Conservation (phyloP, 1,140 invertebrate species). For the Drosophila pseudoobscura region DNA sequence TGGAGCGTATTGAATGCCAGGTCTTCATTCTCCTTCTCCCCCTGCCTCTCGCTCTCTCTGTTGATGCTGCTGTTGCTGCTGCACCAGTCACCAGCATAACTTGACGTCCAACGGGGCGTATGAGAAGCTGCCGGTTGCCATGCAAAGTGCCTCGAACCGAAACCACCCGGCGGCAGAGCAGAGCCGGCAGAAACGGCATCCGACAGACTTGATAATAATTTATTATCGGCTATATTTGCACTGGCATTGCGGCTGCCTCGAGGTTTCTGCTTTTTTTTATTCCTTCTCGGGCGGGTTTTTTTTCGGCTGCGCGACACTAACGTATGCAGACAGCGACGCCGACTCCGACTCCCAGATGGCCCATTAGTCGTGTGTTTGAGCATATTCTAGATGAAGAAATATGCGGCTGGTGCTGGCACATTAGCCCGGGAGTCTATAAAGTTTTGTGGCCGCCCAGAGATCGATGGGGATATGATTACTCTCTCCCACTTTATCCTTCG, state of each 20-base stretch:
- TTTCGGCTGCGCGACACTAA: constrained; percentile 42
- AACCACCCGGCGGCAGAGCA: constrained; percentile 4
- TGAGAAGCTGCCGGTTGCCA: constrained; percentile 65
- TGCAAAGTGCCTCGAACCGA: constrained; percentile 49
- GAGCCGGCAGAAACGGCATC: not conserved
- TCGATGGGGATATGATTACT: constrained; percentile 6
- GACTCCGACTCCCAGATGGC: constrained; percentile 68
- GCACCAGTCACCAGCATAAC: constrained; percentile 40
- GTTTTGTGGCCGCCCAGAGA: constrained; percentile 9
- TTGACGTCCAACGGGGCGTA: constrained; percentile 68
- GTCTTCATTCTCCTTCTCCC: not conserved
- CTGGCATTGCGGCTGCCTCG: constrained; percentile 24
- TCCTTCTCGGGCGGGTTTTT: not conserved
- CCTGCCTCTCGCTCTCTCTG: no score
- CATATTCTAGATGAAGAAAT: constrained; percentile 77
- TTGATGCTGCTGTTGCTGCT: no score
- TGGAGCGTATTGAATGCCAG: constrained; percentile 68
- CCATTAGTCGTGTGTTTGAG: constrained; percentile 74
- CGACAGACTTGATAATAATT: constrained; percentile 79
- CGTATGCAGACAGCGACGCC: constrained; percentile 41
- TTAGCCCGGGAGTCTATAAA: constrained; percentile 30
- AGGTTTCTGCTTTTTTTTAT: constrained; percentile 5
- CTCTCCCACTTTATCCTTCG: constrained; percentile 9
- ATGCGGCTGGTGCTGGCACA: constrained; percentile 47
- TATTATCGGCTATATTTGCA: constrained; percentile 67